phyloP scores from a whole-genome alignment of 2,888 invertebrate genomes.

The Crossocerus cetratus region DNA sequence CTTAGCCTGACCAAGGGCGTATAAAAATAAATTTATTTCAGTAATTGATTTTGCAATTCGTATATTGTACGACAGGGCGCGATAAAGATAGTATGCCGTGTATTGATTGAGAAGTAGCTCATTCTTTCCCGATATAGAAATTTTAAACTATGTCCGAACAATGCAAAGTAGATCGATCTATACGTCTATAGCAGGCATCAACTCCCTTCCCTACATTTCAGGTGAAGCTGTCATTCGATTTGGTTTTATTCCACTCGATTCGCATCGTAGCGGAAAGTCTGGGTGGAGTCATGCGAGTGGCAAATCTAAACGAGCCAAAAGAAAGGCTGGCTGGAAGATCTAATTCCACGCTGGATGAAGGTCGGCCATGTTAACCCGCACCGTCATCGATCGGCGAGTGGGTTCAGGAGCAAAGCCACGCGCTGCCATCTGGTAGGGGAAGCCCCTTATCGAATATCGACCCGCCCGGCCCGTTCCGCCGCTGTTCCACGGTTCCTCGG shows the following conservation, averaged over 20 bases:
- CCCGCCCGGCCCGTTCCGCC: slow-evolving; percentile 51
- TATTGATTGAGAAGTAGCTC: neutral
- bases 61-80: neutral
- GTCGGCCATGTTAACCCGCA: slow-evolving; percentile 73
- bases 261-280: too few relatives aligned
- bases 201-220: neutral
- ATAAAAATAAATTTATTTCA: slow-evolving; percentile 9
- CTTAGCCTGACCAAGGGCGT: slow-evolving; percentile 21
- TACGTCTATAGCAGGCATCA: neutral
- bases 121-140: neutral
- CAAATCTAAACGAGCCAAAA: too few relatives aligned
- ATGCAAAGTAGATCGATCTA: neutral
- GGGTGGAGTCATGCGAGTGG: too few relatives aligned
- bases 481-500: slow-evolving; percentile 10
- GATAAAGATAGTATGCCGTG: neutral
- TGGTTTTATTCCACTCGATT: too few relatives aligned
- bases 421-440: slow-evolving; percentile 70
- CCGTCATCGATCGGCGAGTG: slow-evolving; percentile 72
- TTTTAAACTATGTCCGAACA: neutral
- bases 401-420: slow-evolving; percentile 55
- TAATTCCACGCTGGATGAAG: slow-evolving; percentile 40
- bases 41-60: slow-evolving; percentile 1
- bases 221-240: neutral
- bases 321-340: neutral
- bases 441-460: slow-evolving; percentile 66